A percentile compares a stretch with the other conserved stretches of the same genome.
Evolutionary conservation across 2,113 vertebrate genomes (phyloP).

Genomic region (Alexandromys fortis): DNA sequence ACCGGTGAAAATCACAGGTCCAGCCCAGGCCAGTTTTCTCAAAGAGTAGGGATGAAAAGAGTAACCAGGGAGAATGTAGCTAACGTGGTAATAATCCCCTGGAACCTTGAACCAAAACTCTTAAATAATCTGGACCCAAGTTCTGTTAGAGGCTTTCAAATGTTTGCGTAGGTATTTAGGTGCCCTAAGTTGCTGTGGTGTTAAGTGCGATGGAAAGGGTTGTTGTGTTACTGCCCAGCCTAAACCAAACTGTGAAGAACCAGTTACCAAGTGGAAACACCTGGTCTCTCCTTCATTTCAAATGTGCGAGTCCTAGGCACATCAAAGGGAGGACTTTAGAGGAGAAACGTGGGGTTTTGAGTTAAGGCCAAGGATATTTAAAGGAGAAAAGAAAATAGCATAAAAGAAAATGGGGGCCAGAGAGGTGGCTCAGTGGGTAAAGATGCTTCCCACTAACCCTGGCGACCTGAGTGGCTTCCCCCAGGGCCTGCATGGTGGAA

Average conservation of each 20-base stretch:
- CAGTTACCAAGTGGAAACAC: neutral
- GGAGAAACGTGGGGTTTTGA: constrained; percentile 7
- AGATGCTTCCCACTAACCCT: neutral
- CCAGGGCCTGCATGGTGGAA: neutral
- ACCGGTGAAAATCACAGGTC: constrained; percentile 45
- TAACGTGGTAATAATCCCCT: constrained; percentile 65
- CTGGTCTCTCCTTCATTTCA: neutral
- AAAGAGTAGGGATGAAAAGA: neutral
- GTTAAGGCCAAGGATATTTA: neutral
- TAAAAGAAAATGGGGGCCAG: neutral
- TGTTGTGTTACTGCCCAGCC: constrained; percentile 8
- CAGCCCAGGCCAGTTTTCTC: constrained; percentile 9
- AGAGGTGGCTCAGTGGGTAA: neutral
- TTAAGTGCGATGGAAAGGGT: neutral
- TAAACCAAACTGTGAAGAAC: constrained; percentile 34
- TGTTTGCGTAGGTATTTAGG: constrained; percentile 59
- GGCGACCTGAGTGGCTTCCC: neutral
- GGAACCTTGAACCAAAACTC: constrained; percentile 64
- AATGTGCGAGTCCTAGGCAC: neutral
- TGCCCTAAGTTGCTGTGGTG: constrained; percentile 1
- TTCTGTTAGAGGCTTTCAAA: constrained; percentile 72
- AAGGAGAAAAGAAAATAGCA: neutral
- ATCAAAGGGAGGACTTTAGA: constrained; percentile 23
- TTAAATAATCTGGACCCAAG: constrained; percentile 67
- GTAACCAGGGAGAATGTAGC: constrained; percentile 7